Evolutionary conservation across 2,113 vertebrate genomes (phyloP).

Genomic region (Dryoscopus gambensis): DNA sequence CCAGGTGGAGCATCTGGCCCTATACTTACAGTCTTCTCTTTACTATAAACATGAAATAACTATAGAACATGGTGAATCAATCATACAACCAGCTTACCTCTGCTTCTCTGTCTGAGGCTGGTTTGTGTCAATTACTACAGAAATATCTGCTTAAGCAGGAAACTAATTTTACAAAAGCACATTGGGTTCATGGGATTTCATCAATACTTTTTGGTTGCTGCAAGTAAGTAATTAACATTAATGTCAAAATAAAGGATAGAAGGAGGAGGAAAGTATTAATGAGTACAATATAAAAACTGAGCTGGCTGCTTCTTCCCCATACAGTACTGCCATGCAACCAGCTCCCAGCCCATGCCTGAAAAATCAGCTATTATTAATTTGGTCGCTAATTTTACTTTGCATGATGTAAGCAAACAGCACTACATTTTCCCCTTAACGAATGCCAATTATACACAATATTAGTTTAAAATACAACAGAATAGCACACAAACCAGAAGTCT

Average conservation of each 20-base stretch:
- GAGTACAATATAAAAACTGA: background rate
- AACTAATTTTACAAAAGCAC: slow-evolving; percentile 25
- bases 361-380: background rate
- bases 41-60: slow-evolving; percentile 1
- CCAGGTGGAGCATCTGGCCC: slow-evolving; percentile 8
- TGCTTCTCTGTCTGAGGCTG: background rate
- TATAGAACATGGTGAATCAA: slow-evolving; percentile 11
- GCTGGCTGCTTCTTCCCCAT: background rate
- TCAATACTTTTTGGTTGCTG: slow-evolving; percentile 45
- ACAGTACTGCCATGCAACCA: background rate
- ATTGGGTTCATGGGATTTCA: background rate
- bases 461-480: background rate
- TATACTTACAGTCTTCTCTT: background rate
- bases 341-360: background rate
- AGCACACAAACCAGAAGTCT: background rate
- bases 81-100: background rate
- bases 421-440: background rate
- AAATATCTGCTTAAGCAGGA: slow-evolving; percentile 45
- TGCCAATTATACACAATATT: background rate
- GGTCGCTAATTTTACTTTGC: background rate
- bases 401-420: background rate
- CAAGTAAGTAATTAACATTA: slow-evolving; percentile 39
- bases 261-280: background rate
- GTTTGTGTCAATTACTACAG: slow-evolving; percentile 38
- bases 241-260: slow-evolving; percentile 25